Evolutionary conservation across 2,113 vertebrate genomes (phyloP).

Genomic region (Burhinus bistriatus): DNA sequence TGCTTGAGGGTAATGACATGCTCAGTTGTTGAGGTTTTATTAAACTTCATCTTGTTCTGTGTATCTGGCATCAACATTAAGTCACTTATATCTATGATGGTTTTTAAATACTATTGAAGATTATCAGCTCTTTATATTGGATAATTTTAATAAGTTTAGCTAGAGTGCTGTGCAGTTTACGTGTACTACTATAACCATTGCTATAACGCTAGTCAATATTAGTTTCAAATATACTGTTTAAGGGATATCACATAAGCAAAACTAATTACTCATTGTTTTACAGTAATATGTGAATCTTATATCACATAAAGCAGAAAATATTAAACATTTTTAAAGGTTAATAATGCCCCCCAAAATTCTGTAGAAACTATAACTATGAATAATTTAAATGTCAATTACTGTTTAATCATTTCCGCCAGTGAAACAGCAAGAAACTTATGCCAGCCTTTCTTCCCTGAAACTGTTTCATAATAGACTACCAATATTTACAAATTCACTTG

Average conservation of each 20-base stretch:
- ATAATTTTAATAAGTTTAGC: not conserved
- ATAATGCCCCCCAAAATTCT: constrained; percentile 22
- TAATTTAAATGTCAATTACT: constrained; percentile 56
- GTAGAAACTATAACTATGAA: constrained; percentile 5
- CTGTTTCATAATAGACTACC: constrained; percentile 31
- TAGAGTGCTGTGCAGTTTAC: not conserved
- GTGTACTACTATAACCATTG: not conserved
- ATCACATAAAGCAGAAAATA: constrained; percentile 44
- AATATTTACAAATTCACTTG: constrained; percentile 49
- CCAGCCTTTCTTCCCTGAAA: constrained; percentile 22
- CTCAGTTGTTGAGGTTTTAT: not conserved
- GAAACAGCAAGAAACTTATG: constrained; percentile 31
- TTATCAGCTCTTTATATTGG: not conserved
- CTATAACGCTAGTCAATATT: not conserved
- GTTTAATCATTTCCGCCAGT: constrained; percentile 50
- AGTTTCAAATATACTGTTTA: not conserved
- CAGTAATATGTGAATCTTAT: not conserved
- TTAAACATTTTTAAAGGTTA: not conserved
- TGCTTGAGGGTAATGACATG: not conserved
- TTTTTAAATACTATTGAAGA: not conserved
- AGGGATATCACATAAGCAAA: not conserved
- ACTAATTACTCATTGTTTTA: not conserved
- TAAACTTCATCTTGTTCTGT: not conserved
- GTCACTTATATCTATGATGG: not conserved
- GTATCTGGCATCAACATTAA: not conserved